These are phyloP conservation scores for Athripsodes cinereus DNA, from an alignment of 2,888 invertebrate genomes.

Conservation along the genomic window DNA sequence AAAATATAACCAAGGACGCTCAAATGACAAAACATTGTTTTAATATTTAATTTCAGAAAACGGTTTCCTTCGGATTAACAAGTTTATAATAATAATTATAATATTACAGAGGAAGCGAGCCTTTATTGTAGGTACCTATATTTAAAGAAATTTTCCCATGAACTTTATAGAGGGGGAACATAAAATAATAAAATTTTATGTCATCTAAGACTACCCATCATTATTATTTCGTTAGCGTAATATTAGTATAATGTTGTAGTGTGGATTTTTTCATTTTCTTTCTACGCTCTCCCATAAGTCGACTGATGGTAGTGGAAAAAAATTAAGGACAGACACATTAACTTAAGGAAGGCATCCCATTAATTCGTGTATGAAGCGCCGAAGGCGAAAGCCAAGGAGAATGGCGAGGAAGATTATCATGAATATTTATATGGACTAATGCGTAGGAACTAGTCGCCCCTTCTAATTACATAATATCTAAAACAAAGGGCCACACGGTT, in stretches of 20 bases:
- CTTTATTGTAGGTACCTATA: not conserved
- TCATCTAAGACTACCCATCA: not conserved
- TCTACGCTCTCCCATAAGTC: not conserved
- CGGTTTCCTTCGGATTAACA: no score
- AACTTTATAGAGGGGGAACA: not conserved
- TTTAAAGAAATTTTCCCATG: not conserved
- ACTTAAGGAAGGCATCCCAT: not conserved
- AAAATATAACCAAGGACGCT: no score
- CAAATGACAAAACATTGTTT: no score
- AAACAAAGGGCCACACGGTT: not conserved
- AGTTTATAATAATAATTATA: no score
- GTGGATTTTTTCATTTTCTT: not conserved
- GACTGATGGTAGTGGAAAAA: not conserved
- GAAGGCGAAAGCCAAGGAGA: conserved; percentile 2
- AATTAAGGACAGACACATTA: conserved; percentile 1
- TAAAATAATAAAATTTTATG: not conserved
- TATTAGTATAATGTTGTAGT: not conserved
- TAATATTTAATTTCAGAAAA: no score
- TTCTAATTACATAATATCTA: conserved; percentile 6
- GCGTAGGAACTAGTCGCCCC: conserved; percentile 3
- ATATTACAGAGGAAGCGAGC: no score
- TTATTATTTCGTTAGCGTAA: not conserved
- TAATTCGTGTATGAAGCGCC: not conserved
- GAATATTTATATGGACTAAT: conserved; percentile 13
- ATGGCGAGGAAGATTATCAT: conserved; percentile 6